A percentile compares a stretch with the other conserved stretches of the same genome.
These are phyloP conservation scores for Falcaria lacertinaria DNA, from an alignment of 2,888 invertebrate species.

Conservation along the genomic window DNA sequence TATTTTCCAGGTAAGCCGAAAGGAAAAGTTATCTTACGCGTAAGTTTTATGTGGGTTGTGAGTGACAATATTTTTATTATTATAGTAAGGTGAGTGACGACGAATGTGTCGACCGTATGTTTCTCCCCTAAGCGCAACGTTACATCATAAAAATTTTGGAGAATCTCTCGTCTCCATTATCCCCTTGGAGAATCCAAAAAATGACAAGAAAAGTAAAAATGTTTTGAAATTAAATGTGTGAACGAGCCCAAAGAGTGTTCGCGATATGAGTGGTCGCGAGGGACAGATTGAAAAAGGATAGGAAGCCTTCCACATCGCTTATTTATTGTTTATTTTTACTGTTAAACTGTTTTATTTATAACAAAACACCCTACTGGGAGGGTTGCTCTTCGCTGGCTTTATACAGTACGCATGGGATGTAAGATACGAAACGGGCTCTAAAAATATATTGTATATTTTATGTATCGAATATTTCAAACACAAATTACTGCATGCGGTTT, in stretches of 20 bases:
- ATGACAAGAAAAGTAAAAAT: constrained; percentile 3
- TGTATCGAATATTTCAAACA: too few species aligned
- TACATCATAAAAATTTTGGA: too few species aligned
- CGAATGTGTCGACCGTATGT: too few species aligned
- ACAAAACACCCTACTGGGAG: not conserved
- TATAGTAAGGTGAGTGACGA: too few species aligned
- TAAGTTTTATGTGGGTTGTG: not conserved
- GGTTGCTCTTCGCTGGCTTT: constrained; percentile 11
- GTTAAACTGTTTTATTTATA: constrained; percentile 21
- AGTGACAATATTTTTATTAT: not conserved
- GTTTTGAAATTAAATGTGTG: constrained; percentile 28
- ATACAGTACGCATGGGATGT: constrained; percentile 13
- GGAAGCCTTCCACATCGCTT: constrained; percentile 28
- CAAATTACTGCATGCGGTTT: too few species aligned
- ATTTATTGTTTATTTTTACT: constrained; percentile 42
- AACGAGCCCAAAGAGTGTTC: constrained; percentile 40
- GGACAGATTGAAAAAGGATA: constrained; percentile 40
- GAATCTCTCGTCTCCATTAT: too few species aligned
- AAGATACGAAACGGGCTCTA: too few species aligned
- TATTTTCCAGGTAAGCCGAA: not conserved
- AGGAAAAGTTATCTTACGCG: not conserved
- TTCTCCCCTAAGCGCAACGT: too few species aligned
- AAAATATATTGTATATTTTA: too few species aligned
- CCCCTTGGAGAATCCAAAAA: too few species aligned
- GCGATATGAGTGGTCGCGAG: constrained; percentile 43